Percentiles rank a stretch among this genome's conserved stretches.
phyloP scores from a whole-genome alignment of 2,888 invertebrate genomes.

The Mayetiola destructor region DNA sequence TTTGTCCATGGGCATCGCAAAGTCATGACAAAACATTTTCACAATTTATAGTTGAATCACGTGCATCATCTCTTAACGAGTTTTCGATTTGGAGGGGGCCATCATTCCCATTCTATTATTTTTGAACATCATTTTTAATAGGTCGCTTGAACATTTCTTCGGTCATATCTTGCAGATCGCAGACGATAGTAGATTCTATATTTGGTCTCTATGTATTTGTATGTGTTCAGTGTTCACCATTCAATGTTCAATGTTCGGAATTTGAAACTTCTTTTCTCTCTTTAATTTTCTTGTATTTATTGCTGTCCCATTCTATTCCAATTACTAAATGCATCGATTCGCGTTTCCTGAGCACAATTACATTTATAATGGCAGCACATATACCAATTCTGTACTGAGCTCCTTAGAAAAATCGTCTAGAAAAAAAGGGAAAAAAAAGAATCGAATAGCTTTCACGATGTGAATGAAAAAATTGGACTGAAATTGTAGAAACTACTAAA shows the following conservation, averaged over 20 bases:
- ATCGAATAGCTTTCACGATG: too few species aligned
- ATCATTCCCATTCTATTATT: too few species aligned
- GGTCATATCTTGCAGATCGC: neutral
- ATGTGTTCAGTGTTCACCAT: too few species aligned
- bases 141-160: too few species aligned
- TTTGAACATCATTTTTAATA: too few species aligned
- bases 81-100: constrained; percentile 14
- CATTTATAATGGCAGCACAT: constrained; percentile 1
- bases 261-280: neutral
- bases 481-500: too few species aligned
- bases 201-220: constrained; percentile 2
- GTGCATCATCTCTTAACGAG: constrained; percentile 15
- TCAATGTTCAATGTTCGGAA: too few species aligned
- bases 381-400: too few species aligned
- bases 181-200: constrained; percentile 4
- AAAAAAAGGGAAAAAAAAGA: too few species aligned
- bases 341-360: constrained; percentile 6
- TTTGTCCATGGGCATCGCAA: constrained; percentile 2
- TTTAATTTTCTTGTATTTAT: neutral
- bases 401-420: too few species aligned
- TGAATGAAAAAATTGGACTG: too few species aligned
- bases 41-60: constrained; percentile 15
- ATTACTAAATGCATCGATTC: constrained; percentile 12
- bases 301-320: constrained; percentile 7
- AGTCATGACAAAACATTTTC: constrained; percentile 10